Conservation (phyloP, 2,797 vertebrate species). For the Scleropages formosus region DNA sequence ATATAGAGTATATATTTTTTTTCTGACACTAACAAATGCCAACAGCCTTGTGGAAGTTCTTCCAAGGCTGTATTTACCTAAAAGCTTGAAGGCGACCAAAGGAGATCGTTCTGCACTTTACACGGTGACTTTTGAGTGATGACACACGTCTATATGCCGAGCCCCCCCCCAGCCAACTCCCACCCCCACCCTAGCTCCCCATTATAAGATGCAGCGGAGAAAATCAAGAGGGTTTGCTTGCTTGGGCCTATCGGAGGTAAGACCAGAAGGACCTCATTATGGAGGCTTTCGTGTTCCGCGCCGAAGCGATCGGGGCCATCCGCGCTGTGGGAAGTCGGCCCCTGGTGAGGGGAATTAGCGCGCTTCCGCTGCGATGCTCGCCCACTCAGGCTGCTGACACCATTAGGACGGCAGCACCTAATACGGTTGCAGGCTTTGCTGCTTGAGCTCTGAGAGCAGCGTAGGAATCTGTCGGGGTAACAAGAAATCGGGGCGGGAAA, state of each 20-base stretch:
- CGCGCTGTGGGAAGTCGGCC: not conserved
- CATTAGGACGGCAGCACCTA: not conserved
- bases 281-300: not conserved
- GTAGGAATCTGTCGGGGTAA: not conserved
- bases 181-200: not conserved
- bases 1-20: too few species aligned
- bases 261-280: slow-evolving; percentile 6
- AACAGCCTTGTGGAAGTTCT: not conserved
- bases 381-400: not conserved
- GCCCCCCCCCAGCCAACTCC: not conserved
- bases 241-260: not conserved
- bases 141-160: not conserved
- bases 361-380: not conserved
- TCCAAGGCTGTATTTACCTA: slow-evolving; percentile 15
- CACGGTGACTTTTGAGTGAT: not conserved
- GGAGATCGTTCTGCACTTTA: not conserved
- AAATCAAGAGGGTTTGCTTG: not conserved
- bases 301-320: not conserved
- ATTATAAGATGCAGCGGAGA: not conserved
- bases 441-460: not conserved
- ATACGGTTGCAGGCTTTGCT: not conserved
- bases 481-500: not conserved
- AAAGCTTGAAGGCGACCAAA: slow-evolving; percentile 8
- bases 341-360: slow-evolving; percentile 6
- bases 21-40: too few species aligned